Evolutionary conservation across 23 tunicate species (phyloP).

Genomic region (Styela clava): DNA sequence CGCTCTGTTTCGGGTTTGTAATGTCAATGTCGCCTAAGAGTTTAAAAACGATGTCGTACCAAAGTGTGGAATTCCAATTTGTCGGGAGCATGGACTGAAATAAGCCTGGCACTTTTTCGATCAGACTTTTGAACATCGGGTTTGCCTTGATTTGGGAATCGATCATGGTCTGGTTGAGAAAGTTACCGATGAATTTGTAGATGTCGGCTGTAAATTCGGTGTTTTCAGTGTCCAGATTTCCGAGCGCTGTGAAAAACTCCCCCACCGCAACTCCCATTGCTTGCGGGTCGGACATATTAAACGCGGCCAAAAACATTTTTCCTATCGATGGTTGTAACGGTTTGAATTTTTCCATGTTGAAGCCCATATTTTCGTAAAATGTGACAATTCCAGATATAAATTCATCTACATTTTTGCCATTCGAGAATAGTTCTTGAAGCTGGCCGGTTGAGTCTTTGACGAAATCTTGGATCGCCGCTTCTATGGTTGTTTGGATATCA

Average conservation of each 20-base stretch:
- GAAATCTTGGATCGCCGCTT: neutral
- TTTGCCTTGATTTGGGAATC: neutral
- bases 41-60: constrained; percentile 16
- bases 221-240: constrained; percentile 17
- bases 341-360: constrained; percentile 1
- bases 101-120: constrained; percentile 15
- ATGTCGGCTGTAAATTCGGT: neutral
- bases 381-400: constrained; percentile 6
- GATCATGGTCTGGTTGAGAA: neutral
- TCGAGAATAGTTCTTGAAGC: constrained; percentile 5
- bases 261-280: neutral
- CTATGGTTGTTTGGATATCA: neutral
- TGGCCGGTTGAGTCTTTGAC: neutral
- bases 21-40: constrained; percentile 12
- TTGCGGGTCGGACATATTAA: neutral
- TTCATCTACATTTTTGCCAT: neutral
- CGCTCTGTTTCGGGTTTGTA: constrained; percentile 1
- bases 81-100: neutral
- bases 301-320: neutral
- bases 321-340: constrained; percentile 12
- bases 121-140: neutral
- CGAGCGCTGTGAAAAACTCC: constrained; percentile 10
- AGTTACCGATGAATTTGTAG: neutral
- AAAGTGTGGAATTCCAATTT: constrained; percentile 2
- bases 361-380: constrained; percentile 11